These are phyloP conservation scores for Cyprinodon brontotheroides DNA, from an alignment of 2,113 vertebrate species.

Conservation along the genomic window DNA sequence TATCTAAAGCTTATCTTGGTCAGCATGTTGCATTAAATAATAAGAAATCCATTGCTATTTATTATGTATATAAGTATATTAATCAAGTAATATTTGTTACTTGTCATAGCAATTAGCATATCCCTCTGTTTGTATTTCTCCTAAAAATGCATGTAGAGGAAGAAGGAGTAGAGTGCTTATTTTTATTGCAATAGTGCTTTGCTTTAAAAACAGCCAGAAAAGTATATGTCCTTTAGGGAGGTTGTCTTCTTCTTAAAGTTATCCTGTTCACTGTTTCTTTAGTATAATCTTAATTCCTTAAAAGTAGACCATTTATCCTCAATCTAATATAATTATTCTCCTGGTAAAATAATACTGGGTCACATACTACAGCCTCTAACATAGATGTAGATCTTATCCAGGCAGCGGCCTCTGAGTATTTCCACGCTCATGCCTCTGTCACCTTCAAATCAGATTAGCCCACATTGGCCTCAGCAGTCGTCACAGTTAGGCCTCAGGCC, in stretches of 20 bases:
- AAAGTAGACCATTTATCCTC: neutral
- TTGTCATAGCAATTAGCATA: neutral
- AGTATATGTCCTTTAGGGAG: neutral
- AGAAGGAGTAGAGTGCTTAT: neutral
- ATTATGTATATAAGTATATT: neutral
- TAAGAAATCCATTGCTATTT: neutral
- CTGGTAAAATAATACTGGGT: slow-evolving; percentile 1
- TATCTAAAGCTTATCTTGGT: neutral
- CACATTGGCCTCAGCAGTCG: slow-evolving; percentile 54
- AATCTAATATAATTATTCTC: neutral
- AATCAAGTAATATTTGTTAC: neutral
- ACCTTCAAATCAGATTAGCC: slow-evolving; percentile 75
- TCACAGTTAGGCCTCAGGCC: slow-evolving; percentile 42
- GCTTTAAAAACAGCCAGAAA: neutral
- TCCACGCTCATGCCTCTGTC: slow-evolving; percentile 63
- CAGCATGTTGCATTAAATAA: neutral
- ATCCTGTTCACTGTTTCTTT: neutral
- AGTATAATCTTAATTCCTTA: neutral
- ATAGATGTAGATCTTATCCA: slow-evolving; percentile 18
- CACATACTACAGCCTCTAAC: slow-evolving; percentile 1
- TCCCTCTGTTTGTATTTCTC: neutral
- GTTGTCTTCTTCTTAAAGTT: neutral
- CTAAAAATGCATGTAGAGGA: neutral
- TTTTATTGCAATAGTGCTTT: neutral
- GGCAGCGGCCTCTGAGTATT: slow-evolving; percentile 48